phyloP scores from a whole-genome alignment of 2,113 vertebrate species.

The Crocuta crocuta region DNA sequence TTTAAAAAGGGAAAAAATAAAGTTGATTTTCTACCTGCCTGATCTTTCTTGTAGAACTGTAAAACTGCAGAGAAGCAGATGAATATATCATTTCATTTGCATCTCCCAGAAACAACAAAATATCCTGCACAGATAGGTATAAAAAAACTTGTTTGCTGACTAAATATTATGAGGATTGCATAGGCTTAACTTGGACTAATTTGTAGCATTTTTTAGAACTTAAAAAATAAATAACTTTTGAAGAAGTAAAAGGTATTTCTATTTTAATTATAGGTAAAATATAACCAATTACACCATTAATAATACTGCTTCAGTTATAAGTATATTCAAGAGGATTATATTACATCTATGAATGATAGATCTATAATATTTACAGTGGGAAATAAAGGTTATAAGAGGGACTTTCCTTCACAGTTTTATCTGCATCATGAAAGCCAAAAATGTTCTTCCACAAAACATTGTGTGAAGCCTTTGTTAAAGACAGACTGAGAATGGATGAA shows the following conservation, averaged over 20 bases:
- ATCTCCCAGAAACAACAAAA: conserved; percentile 16
- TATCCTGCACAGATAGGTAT: neutral
- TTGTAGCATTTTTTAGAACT: neutral
- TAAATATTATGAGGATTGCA: neutral
- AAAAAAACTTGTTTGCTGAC: neutral
- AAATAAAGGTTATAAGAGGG: neutral
- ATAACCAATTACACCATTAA: neutral
- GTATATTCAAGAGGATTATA: neutral
- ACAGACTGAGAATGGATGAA: neutral
- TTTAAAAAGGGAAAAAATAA: too few relatives aligned
- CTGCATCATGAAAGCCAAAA: neutral
- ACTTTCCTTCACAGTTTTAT: neutral
- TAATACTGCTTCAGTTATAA: neutral
- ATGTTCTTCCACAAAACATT: neutral
- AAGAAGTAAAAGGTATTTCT: neutral
- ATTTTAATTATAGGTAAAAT: neutral
- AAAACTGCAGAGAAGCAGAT: neutral
- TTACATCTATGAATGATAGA: neutral
- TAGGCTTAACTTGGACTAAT: neutral
- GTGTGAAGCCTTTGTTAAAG: neutral
- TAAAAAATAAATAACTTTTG: neutral
- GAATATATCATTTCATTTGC: neutral
- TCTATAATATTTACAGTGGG: neutral
- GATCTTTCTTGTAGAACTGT: neutral
- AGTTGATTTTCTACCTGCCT: neutral